Percentiles rank a stretch among this genome's conserved stretches.
phyloP scores from a whole-genome alignment of 2,113 vertebrate species.

The Lophochroa leadbeateri region DNA sequence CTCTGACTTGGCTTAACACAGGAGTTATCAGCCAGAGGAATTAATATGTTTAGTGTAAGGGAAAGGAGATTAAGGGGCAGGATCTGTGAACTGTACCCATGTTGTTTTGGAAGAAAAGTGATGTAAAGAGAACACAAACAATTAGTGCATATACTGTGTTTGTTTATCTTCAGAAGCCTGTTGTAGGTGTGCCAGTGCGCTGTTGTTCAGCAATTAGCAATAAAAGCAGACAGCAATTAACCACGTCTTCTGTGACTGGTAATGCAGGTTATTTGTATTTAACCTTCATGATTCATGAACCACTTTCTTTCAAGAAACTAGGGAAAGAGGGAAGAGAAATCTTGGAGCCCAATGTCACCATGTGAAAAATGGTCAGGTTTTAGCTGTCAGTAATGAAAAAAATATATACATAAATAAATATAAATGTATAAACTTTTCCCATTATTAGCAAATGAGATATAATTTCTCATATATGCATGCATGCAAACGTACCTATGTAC shows the following conservation, averaged over 20 bases:
- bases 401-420: background rate
- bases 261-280: conserved; percentile 34
- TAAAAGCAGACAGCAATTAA: conserved; percentile 51
- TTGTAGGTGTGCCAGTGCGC: background rate
- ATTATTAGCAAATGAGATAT: background rate
- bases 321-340: background rate
- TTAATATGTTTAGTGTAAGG: accelerated
- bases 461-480: background rate
- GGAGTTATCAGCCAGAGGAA: background rate
- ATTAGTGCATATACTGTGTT: background rate
- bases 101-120: background rate
- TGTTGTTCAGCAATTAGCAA: conserved; percentile 49
- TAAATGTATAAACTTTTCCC: background rate
- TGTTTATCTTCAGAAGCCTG: conserved; percentile 22
- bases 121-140: background rate
- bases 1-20: background rate
- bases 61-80: background rate
- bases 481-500: background rate
- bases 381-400: background rate
- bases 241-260: conserved; percentile 25
- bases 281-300: conserved; percentile 45
- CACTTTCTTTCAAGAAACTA: background rate
- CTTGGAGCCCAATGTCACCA: background rate
- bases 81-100: background rate
- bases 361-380: background rate